Conservation (phyloP, 2,888 invertebrate genomes). For the Lumbricus terrestris region DNA sequence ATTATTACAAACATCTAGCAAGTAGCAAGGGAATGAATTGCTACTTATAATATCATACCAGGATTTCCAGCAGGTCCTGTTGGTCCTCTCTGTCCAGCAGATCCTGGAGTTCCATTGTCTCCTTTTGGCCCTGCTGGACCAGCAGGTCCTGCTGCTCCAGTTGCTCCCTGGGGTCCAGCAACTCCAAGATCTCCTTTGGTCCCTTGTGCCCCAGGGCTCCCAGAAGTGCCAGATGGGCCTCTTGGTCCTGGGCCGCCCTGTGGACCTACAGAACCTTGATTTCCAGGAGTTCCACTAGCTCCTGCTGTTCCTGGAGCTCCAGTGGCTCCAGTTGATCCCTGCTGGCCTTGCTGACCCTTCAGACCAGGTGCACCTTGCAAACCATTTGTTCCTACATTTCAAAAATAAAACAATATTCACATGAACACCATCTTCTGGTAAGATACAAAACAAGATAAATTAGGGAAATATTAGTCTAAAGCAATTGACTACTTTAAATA, state of each 20-base stretch:
- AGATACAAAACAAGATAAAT: background rate
- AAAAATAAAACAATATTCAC: background rate
- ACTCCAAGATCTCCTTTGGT: constrained; percentile 43
- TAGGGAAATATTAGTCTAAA: background rate
- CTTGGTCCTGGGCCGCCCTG: constrained; percentile 8
- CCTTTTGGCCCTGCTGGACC: constrained; percentile 26
- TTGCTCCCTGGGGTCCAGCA: constrained; percentile 16
- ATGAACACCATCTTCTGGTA: background rate
- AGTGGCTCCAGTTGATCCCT: constrained; percentile 23
- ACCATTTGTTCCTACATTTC: constrained; percentile 29
- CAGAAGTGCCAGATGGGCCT: constrained; percentile 32
- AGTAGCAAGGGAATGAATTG: background rate
- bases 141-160: background rate
- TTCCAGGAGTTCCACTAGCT: constrained; percentile 9
- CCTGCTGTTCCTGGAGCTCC: constrained; percentile 41
- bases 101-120: constrained; percentile 26
- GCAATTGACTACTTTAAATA: background rate
- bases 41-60: background rate
- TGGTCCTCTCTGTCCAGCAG: constrained; percentile 19
- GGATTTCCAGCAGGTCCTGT: constrained; percentile 7
- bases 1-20: background rate
- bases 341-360: constrained; percentile 9
- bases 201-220: constrained; percentile 45
- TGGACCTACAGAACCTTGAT: constrained; percentile 5
- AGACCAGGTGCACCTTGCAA: constrained; percentile 9